Evolutionary conservation across 2,797 vertebrate genomes (phyloP).

Genomic region (Pangasius larnaudii): DNA sequence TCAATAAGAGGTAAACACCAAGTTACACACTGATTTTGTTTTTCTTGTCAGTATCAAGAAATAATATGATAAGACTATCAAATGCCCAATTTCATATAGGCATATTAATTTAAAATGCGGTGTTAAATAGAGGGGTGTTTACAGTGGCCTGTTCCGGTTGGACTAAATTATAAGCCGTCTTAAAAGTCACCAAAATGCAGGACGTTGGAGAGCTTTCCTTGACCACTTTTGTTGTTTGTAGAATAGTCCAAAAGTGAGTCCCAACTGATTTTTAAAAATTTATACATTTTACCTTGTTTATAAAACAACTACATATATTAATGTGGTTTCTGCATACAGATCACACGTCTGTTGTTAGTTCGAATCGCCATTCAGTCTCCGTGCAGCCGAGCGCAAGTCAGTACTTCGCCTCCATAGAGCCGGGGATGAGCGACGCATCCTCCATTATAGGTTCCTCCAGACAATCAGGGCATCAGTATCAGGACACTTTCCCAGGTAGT

Average conservation of each 20-base stretch:
- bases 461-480: constrained; percentile 96
- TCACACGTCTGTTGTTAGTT: constrained; percentile 94
- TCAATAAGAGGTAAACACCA: constrained; percentile 86
- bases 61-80: background rate
- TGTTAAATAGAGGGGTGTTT: background rate
- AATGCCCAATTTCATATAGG: background rate
- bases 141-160: background rate
- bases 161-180: background rate
- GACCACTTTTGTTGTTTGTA: background rate
- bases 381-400: constrained; percentile 88
- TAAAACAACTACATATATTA: constrained; percentile 46
- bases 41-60: background rate
- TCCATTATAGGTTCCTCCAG: constrained; percentile 91
- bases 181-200: background rate
- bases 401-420: constrained; percentile 96
- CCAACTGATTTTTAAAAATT: background rate
- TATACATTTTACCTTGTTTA: background rate
- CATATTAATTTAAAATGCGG: background rate
- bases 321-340: constrained; percentile 82
- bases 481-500: constrained; percentile 99
- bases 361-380: constrained; percentile 87
- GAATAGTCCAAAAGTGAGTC: background rate
- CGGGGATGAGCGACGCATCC: constrained; percentile 88
- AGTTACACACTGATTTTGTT: background rate
- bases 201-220: background rate